A percentile compares a stretch with the other conserved stretches of the same genome.
phyloP scores from a whole-genome alignment of 2,888 invertebrate genomes.

The Lapara coniferarum region DNA sequence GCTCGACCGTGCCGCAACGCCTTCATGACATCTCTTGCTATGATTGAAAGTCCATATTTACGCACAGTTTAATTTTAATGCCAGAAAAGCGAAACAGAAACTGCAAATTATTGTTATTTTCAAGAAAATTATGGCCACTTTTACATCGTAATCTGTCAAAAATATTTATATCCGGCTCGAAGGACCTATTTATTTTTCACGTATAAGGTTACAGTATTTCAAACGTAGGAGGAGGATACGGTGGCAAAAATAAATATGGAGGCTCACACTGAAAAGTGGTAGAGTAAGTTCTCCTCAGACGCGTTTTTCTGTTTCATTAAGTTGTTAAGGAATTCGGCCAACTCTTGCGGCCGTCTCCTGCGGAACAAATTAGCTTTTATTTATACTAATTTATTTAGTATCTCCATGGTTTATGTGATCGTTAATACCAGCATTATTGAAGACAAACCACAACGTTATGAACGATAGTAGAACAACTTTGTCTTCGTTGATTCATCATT shows the following conservation, averaged over 20 bases:
- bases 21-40: too few relatives aligned
- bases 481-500: background rate
- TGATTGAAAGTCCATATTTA: too few relatives aligned
- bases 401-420: background rate
- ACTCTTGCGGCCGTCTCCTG: slow-evolving; percentile 82
- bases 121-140: too few relatives aligned
- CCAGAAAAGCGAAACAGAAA: too few relatives aligned
- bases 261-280: slow-evolving; percentile 84
- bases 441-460: background rate
- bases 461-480: slow-evolving; percentile 6
- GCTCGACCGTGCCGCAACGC: too few relatives aligned
- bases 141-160: too few relatives aligned
- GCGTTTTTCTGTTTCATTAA: slow-evolving; percentile 75
- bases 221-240: slow-evolving; percentile 26
- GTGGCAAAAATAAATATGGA: slow-evolving; percentile 54
- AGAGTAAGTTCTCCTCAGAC: slow-evolving; percentile 79
- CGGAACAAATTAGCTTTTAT: slow-evolving; percentile 62
- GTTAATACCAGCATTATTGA: slow-evolving; percentile 17
- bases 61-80: too few relatives aligned
- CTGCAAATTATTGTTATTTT: too few relatives aligned
- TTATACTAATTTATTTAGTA: slow-evolving; percentile 22
- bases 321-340: slow-evolving; percentile 81
- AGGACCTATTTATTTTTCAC: background rate
- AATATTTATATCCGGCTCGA: background rate
- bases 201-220: slow-evolving; percentile 47